Percentiles rank a stretch among this genome's conserved stretches.
phyloP scores from a whole-genome alignment of 2,113 vertebrate species.

The Furnarius figulus region DNA sequence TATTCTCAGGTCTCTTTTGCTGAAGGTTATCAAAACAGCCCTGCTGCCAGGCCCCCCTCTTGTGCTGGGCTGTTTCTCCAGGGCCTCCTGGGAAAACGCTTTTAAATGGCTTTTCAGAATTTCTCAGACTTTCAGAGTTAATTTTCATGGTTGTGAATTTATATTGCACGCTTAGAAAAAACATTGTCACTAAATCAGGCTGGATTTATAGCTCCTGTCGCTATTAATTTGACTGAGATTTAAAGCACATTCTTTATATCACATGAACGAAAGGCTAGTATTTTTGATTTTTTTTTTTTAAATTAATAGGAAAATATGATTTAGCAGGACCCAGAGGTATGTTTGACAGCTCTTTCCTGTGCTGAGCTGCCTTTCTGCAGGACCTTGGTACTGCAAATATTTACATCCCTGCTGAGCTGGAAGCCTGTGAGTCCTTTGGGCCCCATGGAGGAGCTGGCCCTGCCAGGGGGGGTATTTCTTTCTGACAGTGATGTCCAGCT shows the following conservation, averaged over 20 bases:
- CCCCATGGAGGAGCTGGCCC: neutral
- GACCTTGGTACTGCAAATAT: neutral
- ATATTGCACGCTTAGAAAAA: neutral
- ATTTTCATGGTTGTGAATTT: neutral
- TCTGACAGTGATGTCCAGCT: neutral
- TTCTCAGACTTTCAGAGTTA: neutral
- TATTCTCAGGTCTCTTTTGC: neutral
- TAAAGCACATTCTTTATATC: neutral
- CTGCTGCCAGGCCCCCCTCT: neutral
- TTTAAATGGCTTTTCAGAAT: slow-evolving; percentile 12
- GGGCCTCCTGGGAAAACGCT: neutral
- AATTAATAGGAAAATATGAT: neutral
- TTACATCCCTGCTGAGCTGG: neutral
- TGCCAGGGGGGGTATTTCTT: neutral
- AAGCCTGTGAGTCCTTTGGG: neutral
- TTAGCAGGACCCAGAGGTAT: neutral
- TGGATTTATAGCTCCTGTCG: neutral
- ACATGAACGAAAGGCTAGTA: neutral
- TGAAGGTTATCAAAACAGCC: slow-evolving; percentile 31
- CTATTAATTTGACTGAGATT: slow-evolving; percentile 6
- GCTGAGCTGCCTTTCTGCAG: neutral
- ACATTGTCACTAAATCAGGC: neutral
- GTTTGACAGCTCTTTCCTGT: slow-evolving; percentile 13
- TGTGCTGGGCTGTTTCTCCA: neutral
- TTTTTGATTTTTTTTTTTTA: neutral